Conservation (phyloP, 2,888 invertebrate genomes). For the Euzetes globulus region DNA sequence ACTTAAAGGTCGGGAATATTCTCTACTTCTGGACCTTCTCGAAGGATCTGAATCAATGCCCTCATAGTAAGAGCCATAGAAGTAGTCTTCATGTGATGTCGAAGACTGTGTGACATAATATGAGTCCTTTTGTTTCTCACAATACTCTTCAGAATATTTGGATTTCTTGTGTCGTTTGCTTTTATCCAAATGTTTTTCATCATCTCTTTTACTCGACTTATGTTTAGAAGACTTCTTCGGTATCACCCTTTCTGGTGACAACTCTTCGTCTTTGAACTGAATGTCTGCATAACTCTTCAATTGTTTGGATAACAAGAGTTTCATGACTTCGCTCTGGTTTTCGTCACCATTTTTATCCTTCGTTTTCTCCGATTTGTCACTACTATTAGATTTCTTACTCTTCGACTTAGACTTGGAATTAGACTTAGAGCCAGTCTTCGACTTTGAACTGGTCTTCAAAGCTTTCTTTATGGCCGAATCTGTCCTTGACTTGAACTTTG, state of each 20-base stretch:
- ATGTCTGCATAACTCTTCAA: constrained; percentile 4
- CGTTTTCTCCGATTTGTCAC: background rate
- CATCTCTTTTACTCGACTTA: constrained; percentile 1
- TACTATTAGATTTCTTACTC: background rate
- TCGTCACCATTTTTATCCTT: background rate
- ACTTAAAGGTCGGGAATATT: constrained; percentile 6
- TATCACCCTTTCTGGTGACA: background rate
- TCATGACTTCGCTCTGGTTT: constrained; percentile 8
- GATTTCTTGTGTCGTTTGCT: background rate
- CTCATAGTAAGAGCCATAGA: constrained; percentile 19
- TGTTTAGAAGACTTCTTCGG: background rate
- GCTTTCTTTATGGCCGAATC: too few species aligned
- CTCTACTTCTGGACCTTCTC: background rate
- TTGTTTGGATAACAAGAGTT: constrained; percentile 12
- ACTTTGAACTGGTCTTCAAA: background rate
- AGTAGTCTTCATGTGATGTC: constrained; percentile 11
- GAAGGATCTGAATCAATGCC: background rate
- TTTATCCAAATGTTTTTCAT: background rate
- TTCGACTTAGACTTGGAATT: background rate
- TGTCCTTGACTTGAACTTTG: background rate
- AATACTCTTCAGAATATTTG: background rate
- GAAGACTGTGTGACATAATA: background rate
- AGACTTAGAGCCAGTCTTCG: background rate
- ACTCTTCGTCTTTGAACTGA: background rate
- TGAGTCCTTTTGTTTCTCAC: background rate